Evolutionary conservation across 92 coral and sea anemone species (phyloP), one percentile per base, ranked within the genome.

Genomic region (Epizoanthus ramosus): DNA sequence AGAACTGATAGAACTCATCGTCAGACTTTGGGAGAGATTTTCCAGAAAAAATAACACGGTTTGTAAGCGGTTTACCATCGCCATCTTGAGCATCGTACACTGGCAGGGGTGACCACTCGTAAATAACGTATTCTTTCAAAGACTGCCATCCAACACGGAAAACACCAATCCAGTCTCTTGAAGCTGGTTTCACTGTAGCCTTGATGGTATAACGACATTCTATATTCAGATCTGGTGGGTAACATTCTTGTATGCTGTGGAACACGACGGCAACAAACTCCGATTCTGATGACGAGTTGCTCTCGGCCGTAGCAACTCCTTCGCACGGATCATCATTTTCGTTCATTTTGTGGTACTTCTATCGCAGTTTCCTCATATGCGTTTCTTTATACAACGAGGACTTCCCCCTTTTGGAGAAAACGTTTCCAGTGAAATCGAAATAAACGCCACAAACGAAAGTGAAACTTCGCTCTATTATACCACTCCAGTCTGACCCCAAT

Each of bases 111-210:
- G 99, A 92, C 93, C 97, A 96, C 74, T 93, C 98, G 88, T 93
- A 96, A 7, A 90, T 90, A 80, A 87, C 92, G 76, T 93, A 91
- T 57, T 96, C 99, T 16, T 89, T 91, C 39, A 93, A 87, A 23
- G 93, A 90, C 86, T 93, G 99, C 99, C 99, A 96, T 4, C 99
- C 99, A 21, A 96, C 99, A 86, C 91, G 94, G 82, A 92, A 96
- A 53, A 96, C 81, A 64, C 99, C 99, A 75, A 96, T 92, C 99
- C 99, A 96, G 81, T 96, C 99, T 70, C 89, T 90, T 24, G 95
- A 83, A 37, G 92, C 66, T 28, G 97, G 93, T 60, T 85, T 92
- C 14, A 96, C 99, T 45, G 93, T 93, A 23, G 91, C 37, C 66
- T 96, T 96, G 70, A 96, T 96, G 14, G 94, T 93, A 64, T 90